phyloP scores from a whole-genome alignment of 2,113 vertebrate species.

The Aegithalos caudatus region DNA sequence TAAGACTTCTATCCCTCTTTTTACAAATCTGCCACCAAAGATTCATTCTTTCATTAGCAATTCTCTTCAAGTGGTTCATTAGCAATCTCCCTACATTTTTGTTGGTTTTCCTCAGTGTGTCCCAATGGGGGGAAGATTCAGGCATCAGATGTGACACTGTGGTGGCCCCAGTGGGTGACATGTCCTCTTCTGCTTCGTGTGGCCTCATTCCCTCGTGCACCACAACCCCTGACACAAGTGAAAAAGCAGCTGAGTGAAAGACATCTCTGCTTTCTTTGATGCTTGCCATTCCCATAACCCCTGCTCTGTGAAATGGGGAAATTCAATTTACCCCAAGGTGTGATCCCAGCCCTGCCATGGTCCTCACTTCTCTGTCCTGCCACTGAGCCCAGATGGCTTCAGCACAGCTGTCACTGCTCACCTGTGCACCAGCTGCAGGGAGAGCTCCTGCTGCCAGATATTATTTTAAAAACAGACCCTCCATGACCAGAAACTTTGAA shows the following conservation, averaged over 20 bases:
- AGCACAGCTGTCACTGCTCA: background rate
- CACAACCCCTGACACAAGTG: rapidly evolving
- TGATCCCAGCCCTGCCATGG: background rate
- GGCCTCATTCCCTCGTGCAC: background rate
- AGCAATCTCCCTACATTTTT: background rate
- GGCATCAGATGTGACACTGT: background rate
- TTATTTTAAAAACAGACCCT: background rate
- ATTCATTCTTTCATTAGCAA: background rate
- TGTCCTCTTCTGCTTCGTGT: background rate
- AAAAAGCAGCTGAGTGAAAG: background rate
- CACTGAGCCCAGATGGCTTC: background rate
- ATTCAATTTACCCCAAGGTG: background rate
- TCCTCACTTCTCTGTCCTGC: background rate
- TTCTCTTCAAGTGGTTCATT: background rate
- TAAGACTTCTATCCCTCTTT: background rate
- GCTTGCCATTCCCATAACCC: background rate
- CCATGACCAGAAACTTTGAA: background rate
- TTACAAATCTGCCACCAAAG: background rate
- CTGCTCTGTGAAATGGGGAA: background rate
- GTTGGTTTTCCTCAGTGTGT: background rate
- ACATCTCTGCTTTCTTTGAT: background rate
- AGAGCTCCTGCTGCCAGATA: background rate
- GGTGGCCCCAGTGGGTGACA: background rate
- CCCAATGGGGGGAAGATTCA: background rate
- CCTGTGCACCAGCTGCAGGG: background rate